These are phyloP conservation scores for Muntiacus reevesi DNA, from an alignment of 2,113 vertebrate genomes.

Conservation along the genomic window DNA sequence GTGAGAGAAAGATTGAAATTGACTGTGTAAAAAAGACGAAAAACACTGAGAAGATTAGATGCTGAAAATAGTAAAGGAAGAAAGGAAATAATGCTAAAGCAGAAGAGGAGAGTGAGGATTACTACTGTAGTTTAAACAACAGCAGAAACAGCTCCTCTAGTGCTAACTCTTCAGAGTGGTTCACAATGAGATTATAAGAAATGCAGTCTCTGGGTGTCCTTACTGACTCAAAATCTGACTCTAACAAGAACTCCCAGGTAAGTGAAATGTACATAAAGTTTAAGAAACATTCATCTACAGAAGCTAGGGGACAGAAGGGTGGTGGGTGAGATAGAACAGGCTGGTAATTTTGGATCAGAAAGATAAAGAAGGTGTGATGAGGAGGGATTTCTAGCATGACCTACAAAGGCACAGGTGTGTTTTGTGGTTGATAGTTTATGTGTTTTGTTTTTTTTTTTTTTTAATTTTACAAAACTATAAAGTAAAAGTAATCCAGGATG, in stretches of 20 bases:
- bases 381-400: not conserved
- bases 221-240: not conserved
- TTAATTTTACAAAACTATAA: not conserved
- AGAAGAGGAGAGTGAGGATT: not conserved
- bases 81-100: not conserved
- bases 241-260: not conserved
- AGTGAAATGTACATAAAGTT: not conserved
- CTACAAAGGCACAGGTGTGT: not conserved
- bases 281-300: not conserved
- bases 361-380: not conserved
- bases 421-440: not conserved
- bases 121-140: not conserved
- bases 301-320: not conserved
- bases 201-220: not conserved
- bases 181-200: not conserved
- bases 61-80: not conserved
- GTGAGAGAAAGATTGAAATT: not conserved
- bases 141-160: not conserved
- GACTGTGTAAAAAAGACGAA: not conserved
- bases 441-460: accelerated
- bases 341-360: not conserved
- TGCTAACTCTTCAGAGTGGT: not conserved
- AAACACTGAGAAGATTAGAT: not conserved
- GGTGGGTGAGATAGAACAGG: not conserved
- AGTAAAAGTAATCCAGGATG: not conserved